Base-by-base conservation (phyloP, 2,888 invertebrate species). In the Melanotus villosus region DNA sequence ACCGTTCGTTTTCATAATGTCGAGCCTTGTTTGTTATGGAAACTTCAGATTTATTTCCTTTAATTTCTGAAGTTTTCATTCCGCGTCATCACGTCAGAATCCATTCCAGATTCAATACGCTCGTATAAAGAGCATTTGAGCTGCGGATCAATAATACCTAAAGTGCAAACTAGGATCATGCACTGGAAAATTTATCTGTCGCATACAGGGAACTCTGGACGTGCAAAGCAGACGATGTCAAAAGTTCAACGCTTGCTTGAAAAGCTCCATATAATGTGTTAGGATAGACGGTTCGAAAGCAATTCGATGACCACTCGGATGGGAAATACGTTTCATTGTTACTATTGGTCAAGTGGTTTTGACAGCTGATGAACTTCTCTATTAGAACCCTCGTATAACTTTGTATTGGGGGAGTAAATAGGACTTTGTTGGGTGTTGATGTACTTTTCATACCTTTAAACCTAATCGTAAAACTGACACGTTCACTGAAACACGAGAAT, bases 161-260 rank as follows among this genome's bases (percentile, higher is more conserved):
- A 50, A 58, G 58, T 65, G 54, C 41, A 62, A 71, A 54, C 64
- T 57, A 62, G 58, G 54, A 60, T 65, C 73, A 72, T 73, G 56
- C 68, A 70, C 56, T 63, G 73, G 70, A 73, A 73, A 72, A 73
- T 73, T 73, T 73, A 73, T 73, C 71, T 72, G 38, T 56, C 52
- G 10, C 62, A 47, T 36, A 21, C 59, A 58, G 50, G 26, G 57
- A 23, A 45, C 21, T 9, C 9, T 52, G 32, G 47, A 47, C 47
- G 47, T 12, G 3, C 47, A 47, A 47, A 12, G 7, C 7, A 26
- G 47, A 23, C 16, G 10, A 12, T 47, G 47, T 47, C 34, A 65
- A 65, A 57, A 65, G 34, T 56, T 43, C 47, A 12, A 12, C 14
- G 43, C 23, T 26, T 45, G 18, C 45, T n/a, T 50, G 60, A 62